Base-by-base conservation (phyloP, 2,113 vertebrate genomes). In the Trogon surrucura region DNA sequence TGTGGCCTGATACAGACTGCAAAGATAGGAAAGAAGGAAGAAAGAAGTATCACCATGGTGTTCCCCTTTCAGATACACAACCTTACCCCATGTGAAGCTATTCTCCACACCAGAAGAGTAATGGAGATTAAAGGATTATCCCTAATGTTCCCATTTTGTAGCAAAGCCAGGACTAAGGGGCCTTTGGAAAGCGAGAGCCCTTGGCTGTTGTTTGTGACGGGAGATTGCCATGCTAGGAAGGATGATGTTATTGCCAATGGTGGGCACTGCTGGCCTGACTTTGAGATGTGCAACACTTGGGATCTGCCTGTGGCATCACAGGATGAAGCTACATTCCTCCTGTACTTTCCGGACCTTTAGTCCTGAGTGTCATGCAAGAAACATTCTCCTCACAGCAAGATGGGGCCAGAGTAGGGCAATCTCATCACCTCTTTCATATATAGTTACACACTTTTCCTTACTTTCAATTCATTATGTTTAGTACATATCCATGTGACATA, bases 111-210 rank as follows among this genome's bases (percentile, higher is more conserved):
- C n/a, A 38, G 41, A 73, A 70, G 20, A 27, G 8, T 84, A 50
- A 21, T 65, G 44, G 16, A 70, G 17, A 58, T 81, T 15, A 85
- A 69, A 60, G 45, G 15, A 47, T 79, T 69, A n/a, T 60, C 17
- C 32, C 15, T 0, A 0, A 26, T 6, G 6, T 69, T 38, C 58
- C 8, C 5, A 14, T 73, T 13, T 50, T 1, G 1, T 56, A 66
- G 50, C 2, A 2, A 17, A 50, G 53, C 30, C 36, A 71, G 30
- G 16, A 29, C 0, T 0, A 29, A 36, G 36, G 34, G 89, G 27
- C 8, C 56, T 41, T 19, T 72, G 32, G 47, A 29, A 72, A 32
- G 27, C 4, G 1, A 56, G 88, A 77, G 30, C 22, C 45, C 18
- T 80, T 51, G 34, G 34, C 89, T 82, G 6, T 44, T 47, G 36